Evolutionary conservation across 2,888 invertebrate species (phyloP).

Genomic region (Xylota sylvarum): DNA sequence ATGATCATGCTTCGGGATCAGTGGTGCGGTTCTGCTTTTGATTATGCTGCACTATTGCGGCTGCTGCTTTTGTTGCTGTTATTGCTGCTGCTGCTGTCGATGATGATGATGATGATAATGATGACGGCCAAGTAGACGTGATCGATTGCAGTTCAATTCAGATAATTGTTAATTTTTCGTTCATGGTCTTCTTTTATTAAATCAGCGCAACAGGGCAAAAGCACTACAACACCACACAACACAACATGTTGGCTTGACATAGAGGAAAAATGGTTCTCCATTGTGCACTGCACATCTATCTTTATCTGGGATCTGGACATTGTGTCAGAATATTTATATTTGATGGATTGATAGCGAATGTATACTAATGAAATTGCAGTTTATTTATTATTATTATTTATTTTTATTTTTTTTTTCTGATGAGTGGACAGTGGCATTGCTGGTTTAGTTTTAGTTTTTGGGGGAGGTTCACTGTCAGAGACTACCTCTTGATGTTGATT

Average conservation of each 20-base stretch:
- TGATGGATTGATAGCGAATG: slow-evolving; percentile 70
- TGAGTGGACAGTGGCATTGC: slow-evolving; percentile 19
- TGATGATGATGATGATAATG: slow-evolving; percentile 51
- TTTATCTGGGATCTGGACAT: slow-evolving; percentile 57
- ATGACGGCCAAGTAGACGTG: slow-evolving; percentile 64
- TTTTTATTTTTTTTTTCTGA: slow-evolving; percentile 56
- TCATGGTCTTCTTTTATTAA: slow-evolving; percentile 74
- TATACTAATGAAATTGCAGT: slow-evolving; percentile 63
- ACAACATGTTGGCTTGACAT: slow-evolving; percentile 46
- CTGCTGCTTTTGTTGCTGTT: slow-evolving; percentile 20
- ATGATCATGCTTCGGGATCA: slow-evolving; percentile 64
- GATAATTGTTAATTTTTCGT: slow-evolving; percentile 74
- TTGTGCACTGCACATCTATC: slow-evolving; percentile 16
- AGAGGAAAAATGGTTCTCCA: slow-evolving; percentile 17
- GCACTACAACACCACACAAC: not conserved
- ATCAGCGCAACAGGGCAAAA: slow-evolving; percentile 31
- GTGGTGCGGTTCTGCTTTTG: slow-evolving; percentile 47
- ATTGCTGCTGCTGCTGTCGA: slow-evolving; percentile 10
- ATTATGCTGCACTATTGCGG: slow-evolving; percentile 46
- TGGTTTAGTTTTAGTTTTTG: not conserved
- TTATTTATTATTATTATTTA: slow-evolving; percentile 44
- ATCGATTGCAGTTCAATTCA: slow-evolving; percentile 75
- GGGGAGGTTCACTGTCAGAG: slow-evolving; percentile 61
- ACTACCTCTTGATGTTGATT: slow-evolving; percentile 56
- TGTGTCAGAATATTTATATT: slow-evolving; percentile 70